These are phyloP conservation scores for Apogon talboti DNA, from an alignment of 2,797 vertebrate species.

Conservation along the genomic window DNA sequence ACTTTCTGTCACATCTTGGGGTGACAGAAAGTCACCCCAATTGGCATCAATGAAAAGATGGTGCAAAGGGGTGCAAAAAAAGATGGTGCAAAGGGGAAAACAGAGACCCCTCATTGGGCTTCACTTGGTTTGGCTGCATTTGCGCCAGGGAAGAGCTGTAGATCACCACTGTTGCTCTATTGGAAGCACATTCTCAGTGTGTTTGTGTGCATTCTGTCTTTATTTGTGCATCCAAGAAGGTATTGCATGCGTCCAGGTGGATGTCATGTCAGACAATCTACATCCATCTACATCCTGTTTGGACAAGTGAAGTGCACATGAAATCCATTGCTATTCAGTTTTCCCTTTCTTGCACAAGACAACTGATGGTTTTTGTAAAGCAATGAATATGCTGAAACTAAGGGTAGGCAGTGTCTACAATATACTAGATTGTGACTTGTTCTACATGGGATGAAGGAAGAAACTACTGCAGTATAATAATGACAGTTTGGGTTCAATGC, in stretches of 20 bases:
- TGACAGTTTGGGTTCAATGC: no score
- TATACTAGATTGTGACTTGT: no score
- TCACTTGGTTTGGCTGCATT: constrained; percentile 59
- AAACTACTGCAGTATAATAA: no score
- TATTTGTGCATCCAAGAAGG: constrained; percentile 49
- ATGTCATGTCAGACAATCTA: constrained; percentile 2
- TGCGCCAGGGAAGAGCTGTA: constrained; percentile 47
- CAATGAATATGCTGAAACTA: no score
- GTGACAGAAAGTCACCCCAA: no score
- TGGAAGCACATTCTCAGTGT: constrained; percentile 22
- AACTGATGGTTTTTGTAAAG: no score
- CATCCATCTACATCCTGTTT: constrained; percentile 28
- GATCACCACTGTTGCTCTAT: constrained; percentile 51
- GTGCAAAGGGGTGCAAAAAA: constrained; percentile 12
- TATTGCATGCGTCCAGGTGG: constrained; percentile 24
- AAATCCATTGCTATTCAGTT: constrained; percentile 14
- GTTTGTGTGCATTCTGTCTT: constrained; percentile 13
- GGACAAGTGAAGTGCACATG: constrained; percentile 10
- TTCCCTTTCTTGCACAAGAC: no score
- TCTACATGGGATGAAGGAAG: no score
- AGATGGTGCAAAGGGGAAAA: constrained; percentile 24
- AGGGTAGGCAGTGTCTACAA: no score
- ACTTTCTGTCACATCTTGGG: no score
- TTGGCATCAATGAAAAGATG: constrained; percentile 60
- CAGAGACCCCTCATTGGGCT: constrained; percentile 60